Percentiles rank a stretch among this genome's conserved stretches.
Evolutionary conservation across 2,888 invertebrate genomes (phyloP).

Genomic region (Latrodectus hesperus): DNA sequence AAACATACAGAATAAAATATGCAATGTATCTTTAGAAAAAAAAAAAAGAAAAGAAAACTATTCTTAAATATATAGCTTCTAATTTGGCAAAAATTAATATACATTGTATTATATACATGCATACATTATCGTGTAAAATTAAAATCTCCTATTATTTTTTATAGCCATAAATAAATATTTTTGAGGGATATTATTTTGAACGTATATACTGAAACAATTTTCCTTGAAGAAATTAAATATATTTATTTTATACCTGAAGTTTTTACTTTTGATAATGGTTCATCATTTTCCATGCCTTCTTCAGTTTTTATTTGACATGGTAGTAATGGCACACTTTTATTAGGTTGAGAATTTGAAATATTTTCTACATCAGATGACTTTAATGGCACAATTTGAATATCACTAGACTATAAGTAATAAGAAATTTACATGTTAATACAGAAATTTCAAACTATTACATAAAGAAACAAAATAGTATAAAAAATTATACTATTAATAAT

Average conservation of each 20-base stretch:
- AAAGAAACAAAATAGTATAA: too few relatives aligned
- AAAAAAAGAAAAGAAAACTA: too few relatives aligned
- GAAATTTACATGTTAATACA: too few relatives aligned
- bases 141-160: neutral
- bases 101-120: too few relatives aligned
- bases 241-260: constrained; percentile 24
- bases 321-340: neutral
- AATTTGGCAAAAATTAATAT: too few relatives aligned
- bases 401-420: constrained; percentile 29
- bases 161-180: neutral
- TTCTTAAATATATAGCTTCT: too few relatives aligned
- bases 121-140: too few relatives aligned
- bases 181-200: neutral
- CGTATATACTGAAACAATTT: neutral
- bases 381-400: constrained; percentile 27
- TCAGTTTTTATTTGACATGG: neutral
- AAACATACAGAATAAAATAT: too few relatives aligned
- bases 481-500: too few relatives aligned
- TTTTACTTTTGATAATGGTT: constrained; percentile 46
- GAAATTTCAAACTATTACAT: too few relatives aligned
- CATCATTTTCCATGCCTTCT: constrained; percentile 20
- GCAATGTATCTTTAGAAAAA: too few relatives aligned
- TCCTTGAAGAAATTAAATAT: neutral
- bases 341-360: neutral
- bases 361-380: neutral